phyloP scores from a whole-genome alignment of 1,140 invertebrate species.

The Pomacea maculata region DNA sequence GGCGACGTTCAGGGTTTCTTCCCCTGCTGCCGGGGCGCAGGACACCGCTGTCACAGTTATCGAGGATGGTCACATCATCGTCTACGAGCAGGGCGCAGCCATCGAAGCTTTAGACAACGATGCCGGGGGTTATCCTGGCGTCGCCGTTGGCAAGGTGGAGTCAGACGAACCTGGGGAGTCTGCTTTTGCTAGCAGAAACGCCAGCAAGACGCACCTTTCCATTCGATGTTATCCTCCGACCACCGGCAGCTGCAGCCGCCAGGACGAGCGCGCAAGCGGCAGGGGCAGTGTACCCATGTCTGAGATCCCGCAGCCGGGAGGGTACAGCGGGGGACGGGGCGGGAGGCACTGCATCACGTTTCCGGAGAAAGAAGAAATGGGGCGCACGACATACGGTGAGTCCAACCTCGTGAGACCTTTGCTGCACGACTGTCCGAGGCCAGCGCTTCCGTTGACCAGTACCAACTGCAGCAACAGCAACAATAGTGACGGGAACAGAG shows the following conservation, averaged over 20 bases:
- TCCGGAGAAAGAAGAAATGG: not conserved
- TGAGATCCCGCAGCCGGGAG: not conserved
- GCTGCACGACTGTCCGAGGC: not conserved
- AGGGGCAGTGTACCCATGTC: not conserved
- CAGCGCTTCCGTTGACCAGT: not conserved
- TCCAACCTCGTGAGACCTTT: slow-evolving; percentile 11
- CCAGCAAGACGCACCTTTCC: not conserved
- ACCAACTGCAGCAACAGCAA: not conserved
- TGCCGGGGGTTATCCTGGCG: not conserved
- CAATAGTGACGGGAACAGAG: too few relatives aligned
- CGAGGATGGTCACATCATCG: slow-evolving; percentile 15
- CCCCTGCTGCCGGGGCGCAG: not conserved
- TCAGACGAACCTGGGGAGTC: too few relatives aligned
- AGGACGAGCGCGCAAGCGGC: not conserved
- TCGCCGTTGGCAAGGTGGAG: not conserved
- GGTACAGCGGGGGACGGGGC: not conserved
- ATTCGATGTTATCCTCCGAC: not conserved
- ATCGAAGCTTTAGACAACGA: not conserved
- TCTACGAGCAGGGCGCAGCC: slow-evolving; percentile 4
- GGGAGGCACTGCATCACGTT: not conserved
- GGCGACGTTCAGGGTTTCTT: too few relatives aligned
- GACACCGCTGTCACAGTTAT: slow-evolving; percentile 14
- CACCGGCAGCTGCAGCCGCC: not conserved
- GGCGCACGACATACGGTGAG: slow-evolving; percentile 3
- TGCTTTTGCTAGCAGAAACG: too few relatives aligned